phyloP scores from a whole-genome alignment of 2,797 vertebrate genomes.

The Dromococcyx pavoninus region DNA sequence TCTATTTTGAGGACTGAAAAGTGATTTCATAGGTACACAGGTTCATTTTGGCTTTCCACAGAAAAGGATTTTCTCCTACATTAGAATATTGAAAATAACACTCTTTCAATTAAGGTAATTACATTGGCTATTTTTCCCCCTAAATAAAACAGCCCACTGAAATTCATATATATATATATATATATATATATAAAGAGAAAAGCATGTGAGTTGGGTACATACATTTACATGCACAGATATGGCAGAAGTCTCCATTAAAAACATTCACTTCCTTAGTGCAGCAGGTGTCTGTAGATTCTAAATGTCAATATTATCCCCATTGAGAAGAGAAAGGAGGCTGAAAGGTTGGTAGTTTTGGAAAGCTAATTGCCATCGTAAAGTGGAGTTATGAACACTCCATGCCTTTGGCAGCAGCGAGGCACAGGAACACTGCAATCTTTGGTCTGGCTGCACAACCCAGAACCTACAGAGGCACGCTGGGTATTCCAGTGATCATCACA shows the following conservation, averaged over 20 bases:
- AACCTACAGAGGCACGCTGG: not conserved
- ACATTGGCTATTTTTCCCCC: not conserved
- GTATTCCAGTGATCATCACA: not conserved
- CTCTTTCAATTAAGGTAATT: not conserved
- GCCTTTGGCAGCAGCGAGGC: not conserved
- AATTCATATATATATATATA: constrained; percentile 12
- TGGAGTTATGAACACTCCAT: constrained; percentile 1
- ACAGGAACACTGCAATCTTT: not conserved
- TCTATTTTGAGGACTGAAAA: not conserved
- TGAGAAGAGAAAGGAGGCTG: constrained; percentile 58
- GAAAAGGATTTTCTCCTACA: not conserved
- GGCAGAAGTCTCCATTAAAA: constrained; percentile 58
- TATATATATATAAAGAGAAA: no score
- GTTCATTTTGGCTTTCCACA: not conserved
- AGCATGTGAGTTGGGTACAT: constrained; percentile 52
- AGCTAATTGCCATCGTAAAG: constrained; percentile 61
- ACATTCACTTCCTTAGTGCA: constrained; percentile 33
- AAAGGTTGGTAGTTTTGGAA: constrained; percentile 57
- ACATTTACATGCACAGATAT: not conserved
- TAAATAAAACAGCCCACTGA: constrained; percentile 1
- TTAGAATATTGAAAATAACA: not conserved
- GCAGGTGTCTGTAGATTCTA: constrained; percentile 63
- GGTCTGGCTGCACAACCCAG: not conserved
- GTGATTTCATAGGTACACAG: not conserved
- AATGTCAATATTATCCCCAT: constrained; percentile 73